These are phyloP conservation scores for Rhinoderma darwinii DNA, from an alignment of 2,113 vertebrate genomes.

Conservation along the genomic window DNA sequence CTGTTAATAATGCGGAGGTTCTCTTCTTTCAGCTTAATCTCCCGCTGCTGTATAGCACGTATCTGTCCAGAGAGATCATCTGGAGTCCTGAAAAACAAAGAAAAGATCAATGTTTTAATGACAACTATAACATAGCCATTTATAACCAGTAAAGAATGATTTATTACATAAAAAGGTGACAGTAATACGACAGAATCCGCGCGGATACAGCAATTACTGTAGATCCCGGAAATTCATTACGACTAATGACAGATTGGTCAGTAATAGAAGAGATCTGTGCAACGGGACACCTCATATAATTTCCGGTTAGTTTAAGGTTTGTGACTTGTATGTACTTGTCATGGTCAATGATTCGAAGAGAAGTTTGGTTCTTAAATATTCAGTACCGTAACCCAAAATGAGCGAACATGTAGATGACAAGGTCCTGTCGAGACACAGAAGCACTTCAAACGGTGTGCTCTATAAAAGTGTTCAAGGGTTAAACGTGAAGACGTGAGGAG, in stretches of 20 bases:
- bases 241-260: neutral
- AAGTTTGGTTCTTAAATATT: too few species aligned
- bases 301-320: neutral
- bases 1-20: constrained; percentile 84
- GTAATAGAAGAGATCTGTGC: neutral
- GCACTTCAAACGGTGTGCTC: too few species aligned
- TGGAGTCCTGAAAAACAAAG: constrained; percentile 79
- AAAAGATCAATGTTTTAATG: neutral
- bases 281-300: neutral
- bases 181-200: neutral
- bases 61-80: constrained; percentile 92
- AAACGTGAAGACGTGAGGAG: too few species aligned
- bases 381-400: too few species aligned
- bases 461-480: too few species aligned
- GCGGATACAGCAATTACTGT: neutral
- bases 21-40: constrained; percentile 87
- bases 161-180: neutral
- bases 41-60: constrained; percentile 90
- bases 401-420: too few species aligned
- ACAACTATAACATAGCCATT: neutral
- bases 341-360: too few species aligned
- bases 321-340: neutral
- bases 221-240: neutral
- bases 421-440: too few species aligned
- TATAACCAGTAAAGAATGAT: neutral